phyloP scores from a whole-genome alignment of 2,113 vertebrate species.

The Urocynchramus pylzowi region DNA sequence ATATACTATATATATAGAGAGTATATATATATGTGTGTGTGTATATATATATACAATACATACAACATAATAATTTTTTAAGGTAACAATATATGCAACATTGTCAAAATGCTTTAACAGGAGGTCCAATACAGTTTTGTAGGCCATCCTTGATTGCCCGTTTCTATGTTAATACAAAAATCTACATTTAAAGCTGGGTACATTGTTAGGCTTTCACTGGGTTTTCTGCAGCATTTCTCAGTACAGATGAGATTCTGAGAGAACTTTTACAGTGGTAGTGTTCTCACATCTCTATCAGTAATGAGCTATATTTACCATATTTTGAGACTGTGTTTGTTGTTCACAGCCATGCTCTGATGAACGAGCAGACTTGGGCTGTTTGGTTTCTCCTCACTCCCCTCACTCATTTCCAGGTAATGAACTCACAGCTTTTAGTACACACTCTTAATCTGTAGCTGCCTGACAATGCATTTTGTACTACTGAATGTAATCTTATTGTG shows the following conservation, averaged over 20 bases:
- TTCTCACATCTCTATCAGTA: background rate
- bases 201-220: background rate
- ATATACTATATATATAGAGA: background rate
- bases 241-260: background rate
- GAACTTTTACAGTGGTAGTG: background rate
- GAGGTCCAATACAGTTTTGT: background rate
- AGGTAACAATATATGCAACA: background rate
- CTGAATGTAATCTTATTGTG: background rate
- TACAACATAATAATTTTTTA: background rate
- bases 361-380: background rate
- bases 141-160: background rate
- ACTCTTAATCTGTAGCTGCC: slow-evolving; percentile 29
- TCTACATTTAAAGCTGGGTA: background rate
- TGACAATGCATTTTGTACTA: slow-evolving; percentile 22
- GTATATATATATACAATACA: background rate
- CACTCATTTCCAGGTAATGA: slow-evolving; percentile 18
- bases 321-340: background rate
- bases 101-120: background rate
- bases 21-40: no score
- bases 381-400: background rate
- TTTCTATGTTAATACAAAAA: background rate
- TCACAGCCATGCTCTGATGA: background rate
- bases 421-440: background rate
- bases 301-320: background rate
- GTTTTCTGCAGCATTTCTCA: background rate